Evolutionary conservation across 2,888 invertebrate species (phyloP).

Genomic region (Junonia oenone): DNA sequence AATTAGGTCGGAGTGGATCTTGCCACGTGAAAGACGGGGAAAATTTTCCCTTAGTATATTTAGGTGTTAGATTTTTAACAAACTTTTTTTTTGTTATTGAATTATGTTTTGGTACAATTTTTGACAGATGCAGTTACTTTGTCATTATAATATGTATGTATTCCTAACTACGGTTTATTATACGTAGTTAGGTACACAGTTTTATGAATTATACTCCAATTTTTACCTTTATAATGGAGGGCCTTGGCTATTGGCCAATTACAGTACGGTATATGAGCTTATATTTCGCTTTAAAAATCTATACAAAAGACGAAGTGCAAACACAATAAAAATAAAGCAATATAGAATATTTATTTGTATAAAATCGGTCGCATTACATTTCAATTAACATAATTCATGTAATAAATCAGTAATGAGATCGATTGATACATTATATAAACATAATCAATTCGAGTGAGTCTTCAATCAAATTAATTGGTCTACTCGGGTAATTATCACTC

Average conservation of each 20-base stretch:
- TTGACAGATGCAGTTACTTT: too few relatives aligned
- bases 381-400: neutral
- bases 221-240: too few relatives aligned
- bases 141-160: too few relatives aligned
- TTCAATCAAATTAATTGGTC: constrained; percentile 56
- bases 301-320: too few relatives aligned
- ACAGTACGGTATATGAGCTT: too few relatives aligned
- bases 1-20: constrained; percentile 36
- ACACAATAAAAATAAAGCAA: neutral
- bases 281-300: too few relatives aligned
- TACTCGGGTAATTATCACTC: constrained; percentile 45
- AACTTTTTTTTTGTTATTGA: neutral
- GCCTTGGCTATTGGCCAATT: too few relatives aligned
- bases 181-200: too few relatives aligned
- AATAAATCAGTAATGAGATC: neutral
- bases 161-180: too few relatives aligned
- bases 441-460: constrained; percentile 37
- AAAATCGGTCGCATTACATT: neutral
- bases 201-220: too few relatives aligned
- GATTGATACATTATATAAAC: constrained; percentile 18
- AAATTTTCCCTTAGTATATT: neutral
- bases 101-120: too few relatives aligned
- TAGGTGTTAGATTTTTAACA: neutral
- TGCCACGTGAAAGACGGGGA: neutral
- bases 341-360: neutral